Evolutionary conservation across 2,113 vertebrate genomes (phyloP).

Genomic region (Macquaria ambigua): DNA sequence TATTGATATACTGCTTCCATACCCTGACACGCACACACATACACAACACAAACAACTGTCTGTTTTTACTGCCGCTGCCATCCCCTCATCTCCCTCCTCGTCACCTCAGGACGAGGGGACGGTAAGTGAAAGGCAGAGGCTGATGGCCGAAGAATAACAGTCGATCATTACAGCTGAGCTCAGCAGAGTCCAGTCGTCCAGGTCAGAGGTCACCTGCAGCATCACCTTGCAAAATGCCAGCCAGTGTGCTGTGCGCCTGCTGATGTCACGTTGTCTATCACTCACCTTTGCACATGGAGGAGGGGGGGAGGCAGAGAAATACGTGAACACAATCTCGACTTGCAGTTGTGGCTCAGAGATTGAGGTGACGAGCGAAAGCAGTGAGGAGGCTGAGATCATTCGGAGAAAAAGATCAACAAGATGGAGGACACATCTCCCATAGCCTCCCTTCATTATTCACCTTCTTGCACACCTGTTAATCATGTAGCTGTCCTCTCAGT

Average conservation of each 20-base stretch:
- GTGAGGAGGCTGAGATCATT: constrained; percentile 1
- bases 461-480: background rate
- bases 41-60: constrained; percentile 19
- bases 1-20: constrained; percentile 77
- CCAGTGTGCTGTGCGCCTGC: constrained; percentile 7
- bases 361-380: background rate
- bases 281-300: background rate
- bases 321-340: background rate
- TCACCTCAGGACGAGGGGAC: constrained; percentile 39
- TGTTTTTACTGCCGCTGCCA: constrained; percentile 65
- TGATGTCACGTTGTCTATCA: constrained; percentile 1
- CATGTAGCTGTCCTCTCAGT: background rate
- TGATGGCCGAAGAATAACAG: constrained; percentile 70
- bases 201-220: constrained; percentile 67
- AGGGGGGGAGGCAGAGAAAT: background rate
- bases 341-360: background rate
- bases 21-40: constrained; percentile 25
- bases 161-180: constrained; percentile 65
- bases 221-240: constrained; percentile 67
- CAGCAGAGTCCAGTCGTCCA: constrained; percentile 49
- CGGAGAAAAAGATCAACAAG: background rate
- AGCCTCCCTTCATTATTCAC: background rate
- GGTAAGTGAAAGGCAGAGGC: constrained; percentile 44
- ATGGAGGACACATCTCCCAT: background rate
- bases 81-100: constrained; percentile 41